These are phyloP conservation scores for Dromaius novaehollandiae DNA, from an alignment of 2,113 vertebrate genomes.

Conservation along the genomic window DNA sequence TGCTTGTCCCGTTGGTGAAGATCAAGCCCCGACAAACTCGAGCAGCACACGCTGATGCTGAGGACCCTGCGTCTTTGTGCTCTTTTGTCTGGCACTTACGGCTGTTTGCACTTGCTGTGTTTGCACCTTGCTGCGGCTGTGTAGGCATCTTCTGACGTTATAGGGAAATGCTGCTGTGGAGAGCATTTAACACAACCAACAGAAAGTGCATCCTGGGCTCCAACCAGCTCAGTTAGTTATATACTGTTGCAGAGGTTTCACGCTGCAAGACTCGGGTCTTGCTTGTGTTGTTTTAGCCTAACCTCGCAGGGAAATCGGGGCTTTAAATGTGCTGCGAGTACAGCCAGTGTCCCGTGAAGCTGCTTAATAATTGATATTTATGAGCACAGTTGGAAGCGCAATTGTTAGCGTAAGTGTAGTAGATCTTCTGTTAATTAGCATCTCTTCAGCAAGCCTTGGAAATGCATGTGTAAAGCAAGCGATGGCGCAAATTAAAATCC, in stretches of 20 bases:
- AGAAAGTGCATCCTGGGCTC: not conserved
- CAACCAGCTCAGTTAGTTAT: not conserved
- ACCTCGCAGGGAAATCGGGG: rapidly evolving
- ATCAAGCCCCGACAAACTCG: no score
- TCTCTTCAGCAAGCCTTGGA: not conserved
- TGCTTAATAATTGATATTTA: not conserved
- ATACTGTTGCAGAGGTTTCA: not conserved
- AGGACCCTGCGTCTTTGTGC: rapidly evolving
- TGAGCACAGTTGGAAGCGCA: not conserved
- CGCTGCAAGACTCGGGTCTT: not conserved
- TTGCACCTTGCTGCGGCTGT: not conserved
- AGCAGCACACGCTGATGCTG: rapidly evolving
- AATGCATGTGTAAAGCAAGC: not conserved
- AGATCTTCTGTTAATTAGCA: not conserved
- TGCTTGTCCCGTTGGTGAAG: not conserved
- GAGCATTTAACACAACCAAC: not conserved
- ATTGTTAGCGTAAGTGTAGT: not conserved
- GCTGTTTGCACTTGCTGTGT: not conserved
- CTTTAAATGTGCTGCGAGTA: not conserved
- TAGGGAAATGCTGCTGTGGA: not conserved
- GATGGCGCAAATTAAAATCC: not conserved
- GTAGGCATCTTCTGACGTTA: not conserved
- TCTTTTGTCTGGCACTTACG: not conserved
- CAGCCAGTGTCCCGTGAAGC: not conserved
- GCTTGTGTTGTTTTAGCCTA: not conserved